phyloP scores from a whole-genome alignment of 2,888 invertebrate genomes.

The Torymus aiolomorphi region DNA sequence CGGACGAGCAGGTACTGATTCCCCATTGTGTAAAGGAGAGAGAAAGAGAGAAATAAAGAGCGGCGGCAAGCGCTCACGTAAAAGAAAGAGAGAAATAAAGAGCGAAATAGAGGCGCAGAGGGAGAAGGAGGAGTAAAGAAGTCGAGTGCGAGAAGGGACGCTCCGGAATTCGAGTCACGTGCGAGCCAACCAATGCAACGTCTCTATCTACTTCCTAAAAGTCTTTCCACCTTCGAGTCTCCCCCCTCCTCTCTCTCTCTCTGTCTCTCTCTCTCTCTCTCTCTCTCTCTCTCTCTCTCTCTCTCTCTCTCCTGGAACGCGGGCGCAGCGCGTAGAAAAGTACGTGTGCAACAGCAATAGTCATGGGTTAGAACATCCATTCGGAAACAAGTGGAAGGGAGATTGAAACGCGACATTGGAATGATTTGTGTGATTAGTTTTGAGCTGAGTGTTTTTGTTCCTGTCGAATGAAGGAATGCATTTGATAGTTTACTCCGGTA shows the following conservation, averaged over 20 bases:
- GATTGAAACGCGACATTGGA: too few relatives aligned
- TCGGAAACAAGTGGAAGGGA: too few relatives aligned
- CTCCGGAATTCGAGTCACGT: slow-evolving; percentile 69
- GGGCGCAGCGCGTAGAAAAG: not conserved
- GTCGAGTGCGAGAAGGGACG: slow-evolving; percentile 23
- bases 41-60: slow-evolving; percentile 25
- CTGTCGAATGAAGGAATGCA: too few relatives aligned
- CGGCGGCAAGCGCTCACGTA: not conserved
- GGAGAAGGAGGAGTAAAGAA: slow-evolving; percentile 40
- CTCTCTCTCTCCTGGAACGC: not conserved
- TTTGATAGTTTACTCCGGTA: too few relatives aligned
- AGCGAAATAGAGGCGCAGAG: not conserved
- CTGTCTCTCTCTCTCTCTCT: slow-evolving; percentile 24
- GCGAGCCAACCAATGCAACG: slow-evolving; percentile 67
- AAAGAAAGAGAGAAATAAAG: too few relatives aligned
- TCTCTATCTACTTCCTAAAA: slow-evolving; percentile 65
- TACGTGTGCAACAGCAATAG: too few relatives aligned
- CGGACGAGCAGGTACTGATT: slow-evolving; percentile 27
- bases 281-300: too few relatives aligned
- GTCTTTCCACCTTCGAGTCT: slow-evolving; percentile 50
- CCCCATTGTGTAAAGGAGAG: slow-evolving; percentile 27
- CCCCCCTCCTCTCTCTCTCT: slow-evolving; percentile 22
- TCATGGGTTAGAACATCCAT: too few relatives aligned
- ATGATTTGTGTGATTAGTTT: too few relatives aligned
- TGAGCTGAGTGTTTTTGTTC: too few relatives aligned